A percentile compares a stretch with the other conserved stretches of the same genome.
Evolutionary conservation across 2,113 vertebrate species (phyloP).

Genomic region (Pantherophis guttatus): DNA sequence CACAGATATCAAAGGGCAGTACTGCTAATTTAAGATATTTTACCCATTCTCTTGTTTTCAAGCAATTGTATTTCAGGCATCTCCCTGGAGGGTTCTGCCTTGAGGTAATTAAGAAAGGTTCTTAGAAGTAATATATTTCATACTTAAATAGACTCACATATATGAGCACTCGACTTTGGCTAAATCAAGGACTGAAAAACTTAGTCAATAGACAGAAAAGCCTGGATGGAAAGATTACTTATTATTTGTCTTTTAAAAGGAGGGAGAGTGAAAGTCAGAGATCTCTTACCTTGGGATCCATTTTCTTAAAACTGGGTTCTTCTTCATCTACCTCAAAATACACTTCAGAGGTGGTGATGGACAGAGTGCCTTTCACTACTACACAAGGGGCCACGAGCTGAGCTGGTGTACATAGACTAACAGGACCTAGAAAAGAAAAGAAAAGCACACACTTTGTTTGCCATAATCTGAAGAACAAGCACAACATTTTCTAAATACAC

Average conservation of each 20-base stretch:
- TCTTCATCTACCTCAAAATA: slow-evolving; percentile 99
- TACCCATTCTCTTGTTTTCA: slow-evolving; percentile 47
- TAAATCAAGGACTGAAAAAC: slow-evolving; percentile 46
- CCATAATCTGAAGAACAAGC: slow-evolving; percentile 9
- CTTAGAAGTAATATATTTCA: slow-evolving; percentile 51
- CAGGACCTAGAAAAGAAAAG: slow-evolving; percentile 79
- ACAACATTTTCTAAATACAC: neutral
- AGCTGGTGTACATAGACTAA: slow-evolving; percentile 86
- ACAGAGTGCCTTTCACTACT: slow-evolving; percentile 89
- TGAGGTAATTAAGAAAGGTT: slow-evolving; percentile 67
- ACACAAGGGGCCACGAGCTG: slow-evolving; percentile 90
- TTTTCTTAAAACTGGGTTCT: slow-evolving; percentile 89
- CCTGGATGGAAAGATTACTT: slow-evolving; percentile 48
- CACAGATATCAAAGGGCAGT: slow-evolving; percentile 45
- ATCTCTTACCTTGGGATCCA: slow-evolving; percentile 93
- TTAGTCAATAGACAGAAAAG: slow-evolving; percentile 33
- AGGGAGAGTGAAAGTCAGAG: slow-evolving; percentile 50
- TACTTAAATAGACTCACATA: slow-evolving; percentile 55
- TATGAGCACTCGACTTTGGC: slow-evolving; percentile 19
- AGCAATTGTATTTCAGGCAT: slow-evolving; percentile 61
- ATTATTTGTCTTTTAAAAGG: slow-evolving; percentile 50
- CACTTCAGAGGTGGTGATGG: slow-evolving; percentile 91
- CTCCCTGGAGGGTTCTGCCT: slow-evolving; percentile 55
- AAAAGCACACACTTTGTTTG: slow-evolving; percentile 38
- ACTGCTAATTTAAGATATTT: slow-evolving; percentile 49